Percentiles rank a stretch among this genome's conserved stretches.
These are phyloP conservation scores for Mizuhopecten yessoensis DNA, from an alignment of 1,140 invertebrate species.

Conservation along the genomic window DNA sequence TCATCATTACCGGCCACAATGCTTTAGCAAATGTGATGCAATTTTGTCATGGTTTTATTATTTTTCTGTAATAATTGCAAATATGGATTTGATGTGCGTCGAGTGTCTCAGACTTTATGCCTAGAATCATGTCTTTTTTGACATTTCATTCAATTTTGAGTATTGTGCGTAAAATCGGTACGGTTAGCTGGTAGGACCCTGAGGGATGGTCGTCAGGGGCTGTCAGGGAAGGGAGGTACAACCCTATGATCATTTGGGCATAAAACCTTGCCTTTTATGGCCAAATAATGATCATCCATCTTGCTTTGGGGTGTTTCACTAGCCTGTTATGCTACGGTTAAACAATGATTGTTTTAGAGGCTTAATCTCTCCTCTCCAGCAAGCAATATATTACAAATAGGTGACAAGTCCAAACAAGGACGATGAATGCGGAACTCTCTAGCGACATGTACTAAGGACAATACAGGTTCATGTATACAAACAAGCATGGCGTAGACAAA, in stretches of 20 bases:
- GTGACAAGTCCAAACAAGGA: background rate
- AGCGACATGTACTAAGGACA: no score
- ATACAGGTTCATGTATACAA: no score
- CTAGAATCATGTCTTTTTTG: background rate
- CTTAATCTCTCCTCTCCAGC: background rate
- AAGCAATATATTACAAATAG: background rate
- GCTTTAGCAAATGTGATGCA: background rate
- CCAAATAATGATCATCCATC: background rate
- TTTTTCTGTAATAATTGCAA: background rate
- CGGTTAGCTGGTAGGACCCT: background rate
- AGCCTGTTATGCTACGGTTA: slow-evolving; percentile 25
- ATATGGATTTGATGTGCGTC: background rate
- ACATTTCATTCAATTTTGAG: background rate
- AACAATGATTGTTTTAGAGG: background rate
- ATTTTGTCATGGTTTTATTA: slow-evolving; percentile 1
- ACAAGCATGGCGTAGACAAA: no score
- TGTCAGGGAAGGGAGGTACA: background rate
- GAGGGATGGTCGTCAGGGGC: background rate
- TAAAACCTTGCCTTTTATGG: background rate
- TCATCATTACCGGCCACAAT: background rate
- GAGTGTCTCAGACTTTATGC: background rate
- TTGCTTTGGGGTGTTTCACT: background rate
- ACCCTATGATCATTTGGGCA: background rate
- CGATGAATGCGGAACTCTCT: background rate
- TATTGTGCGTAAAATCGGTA: background rate